Base-by-base conservation (phyloP, 2,113 vertebrate genomes). In the Neotoma lepida region DNA sequence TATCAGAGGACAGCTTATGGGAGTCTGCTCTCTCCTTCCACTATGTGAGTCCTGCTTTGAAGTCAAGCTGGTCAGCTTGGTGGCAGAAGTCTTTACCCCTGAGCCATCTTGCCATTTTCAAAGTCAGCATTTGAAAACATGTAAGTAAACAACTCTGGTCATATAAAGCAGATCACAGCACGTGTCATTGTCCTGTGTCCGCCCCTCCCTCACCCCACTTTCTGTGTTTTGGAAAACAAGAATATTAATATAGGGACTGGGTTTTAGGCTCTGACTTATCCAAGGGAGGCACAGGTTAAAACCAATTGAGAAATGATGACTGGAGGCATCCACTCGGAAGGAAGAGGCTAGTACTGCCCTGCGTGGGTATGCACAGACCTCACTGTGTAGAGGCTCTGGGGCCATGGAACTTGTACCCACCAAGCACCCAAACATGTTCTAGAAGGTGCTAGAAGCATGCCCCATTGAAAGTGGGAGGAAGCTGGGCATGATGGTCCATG, bases 201-300 rank as follows among this genome's bases (percentile, higher is more conserved):
- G 13, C 13, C 56, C 18, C n/a, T 64, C 33, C 33, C 41, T 0
- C 13, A 9, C 39, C 9, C 30, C 9, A 10, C 0, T 2, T 14
- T 4, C 1, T 14, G 2, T 13, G 44, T 76, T 93, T 66, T 58
- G 24, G 63, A 90, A 93, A 91, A 90, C 22, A 94, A 39, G 12
- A 46, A 30, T 54, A 49, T 73, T 81, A 51, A 66, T 44, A 12
- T 14, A 35, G 56, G 56, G 20, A 41, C 78, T 70, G 56, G 68
- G 86, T 93, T 89, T 86, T 82, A 90, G 88, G n/a, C 28, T 51
- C 0, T 70, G 41, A 49, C 2, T 89, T 77, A 76, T 94, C 91
- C 96, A 94, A 93, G 86, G 80, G 46, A 89, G 84, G 12, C n/a
- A 77, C 4, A 44, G 91, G 94, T 88, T 88, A 84, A 86, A 80